phyloP scores from a whole-genome alignment of 2,113 vertebrate species.

The Holacanthus passer region DNA sequence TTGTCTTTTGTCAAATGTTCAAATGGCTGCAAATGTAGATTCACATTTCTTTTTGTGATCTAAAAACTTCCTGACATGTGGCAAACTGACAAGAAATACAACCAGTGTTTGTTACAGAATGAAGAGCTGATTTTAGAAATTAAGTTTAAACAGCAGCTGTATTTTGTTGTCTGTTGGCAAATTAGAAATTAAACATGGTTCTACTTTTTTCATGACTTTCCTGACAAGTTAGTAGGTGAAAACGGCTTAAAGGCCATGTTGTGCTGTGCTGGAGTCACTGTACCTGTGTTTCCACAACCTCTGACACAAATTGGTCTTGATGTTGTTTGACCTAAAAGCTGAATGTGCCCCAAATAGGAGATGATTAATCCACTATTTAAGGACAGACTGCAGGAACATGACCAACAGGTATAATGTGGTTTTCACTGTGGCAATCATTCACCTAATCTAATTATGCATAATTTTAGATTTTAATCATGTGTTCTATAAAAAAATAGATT shows the following conservation, averaged over 20 bases:
- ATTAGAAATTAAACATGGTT: too few species aligned
- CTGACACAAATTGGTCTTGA: not conserved
- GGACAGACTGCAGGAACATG: not conserved
- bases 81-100: too few species aligned
- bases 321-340: not conserved
- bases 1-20: constrained; percentile 14
- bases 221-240: too few species aligned
- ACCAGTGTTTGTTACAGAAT: too few species aligned
- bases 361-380: not conserved
- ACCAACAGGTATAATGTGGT: not conserved
- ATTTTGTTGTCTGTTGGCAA: too few species aligned
- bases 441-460: not conserved
- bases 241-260: not conserved
- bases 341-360: not conserved
- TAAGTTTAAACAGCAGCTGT: too few species aligned
- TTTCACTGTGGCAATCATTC: not conserved
- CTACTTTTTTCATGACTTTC: not conserved
- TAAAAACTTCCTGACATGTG: too few species aligned
- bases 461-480: too few species aligned
- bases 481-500: too few species aligned
- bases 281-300: not conserved
- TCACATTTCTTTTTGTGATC: too few species aligned
- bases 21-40: not conserved
- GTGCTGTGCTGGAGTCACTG: not conserved
- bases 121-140: too few species aligned